Evolutionary conservation across 2,113 vertebrate genomes (phyloP), one percentile per base, ranked within the genome.

Genomic region (Steatornis caripensis): DNA sequence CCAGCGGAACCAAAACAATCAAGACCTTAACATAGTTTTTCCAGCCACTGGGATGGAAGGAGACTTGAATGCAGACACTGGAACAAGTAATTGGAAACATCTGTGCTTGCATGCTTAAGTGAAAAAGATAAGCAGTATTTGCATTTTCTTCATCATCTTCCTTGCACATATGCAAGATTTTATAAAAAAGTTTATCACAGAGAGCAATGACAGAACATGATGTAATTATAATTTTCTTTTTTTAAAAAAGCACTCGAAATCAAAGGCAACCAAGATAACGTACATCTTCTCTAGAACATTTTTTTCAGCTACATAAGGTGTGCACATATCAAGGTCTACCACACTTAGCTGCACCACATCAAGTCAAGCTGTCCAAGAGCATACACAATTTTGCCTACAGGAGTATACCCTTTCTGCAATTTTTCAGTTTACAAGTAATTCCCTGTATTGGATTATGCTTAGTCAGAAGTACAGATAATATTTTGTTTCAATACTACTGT

Each of bases 21-120:
- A 84, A 92, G 86, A 82, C 57, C 55, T 90, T 51, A 92, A 92
- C 88, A 53, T 16, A 88, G 66, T 64, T 97, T 80, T 97, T 96
- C 87, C 94, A 96, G 95, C 92, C 94, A 96, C 77, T 82, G 66
- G 78, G 86, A 92, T 94, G 82, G 81, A 92, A 93, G 75, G 55
- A 70, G 55, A 84, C 76, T 95, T 87, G 83, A 94, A 95, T 74
- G 93, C 49, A 96, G 91, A 93, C 83, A 97, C 39, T 81, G 77
- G 89, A 96, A 91, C 70, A 89, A 24, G 91, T 60, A 93, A 97
- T 53, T 89, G 84, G 76, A 91, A 95, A 92, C 48, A 87, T 72
- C 83, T 95, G 95, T 92, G 94, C 84, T 75, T 95, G 95, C 97
- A 97, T 97, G 97, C 97, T 91, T 70, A 96, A 89, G 88, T 90